phyloP scores from a whole-genome alignment of 2,888 invertebrate species.

The Scaptomyza tumidula region DNA sequence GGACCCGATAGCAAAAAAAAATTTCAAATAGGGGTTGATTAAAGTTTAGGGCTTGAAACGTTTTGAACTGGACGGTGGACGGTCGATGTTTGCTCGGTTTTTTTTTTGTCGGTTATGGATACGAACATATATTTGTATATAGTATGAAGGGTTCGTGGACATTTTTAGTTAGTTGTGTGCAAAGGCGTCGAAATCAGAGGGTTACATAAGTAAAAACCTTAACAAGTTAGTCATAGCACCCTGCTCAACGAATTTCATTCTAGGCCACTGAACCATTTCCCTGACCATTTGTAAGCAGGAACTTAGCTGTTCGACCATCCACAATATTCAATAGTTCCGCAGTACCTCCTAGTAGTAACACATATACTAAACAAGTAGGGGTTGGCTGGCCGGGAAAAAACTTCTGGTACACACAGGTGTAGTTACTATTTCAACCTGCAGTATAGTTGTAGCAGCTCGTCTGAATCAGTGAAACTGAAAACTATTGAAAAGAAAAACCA shows the following conservation, averaged over 20 bases:
- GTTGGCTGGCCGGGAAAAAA: conserved; percentile 20
- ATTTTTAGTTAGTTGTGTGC: background rate
- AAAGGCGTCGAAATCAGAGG: conserved; percentile 26
- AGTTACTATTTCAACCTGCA: conserved; percentile 22
- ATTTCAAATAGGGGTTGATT: conserved; percentile 47
- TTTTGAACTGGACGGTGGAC: conserved; percentile 41
- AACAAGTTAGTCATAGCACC: background rate
- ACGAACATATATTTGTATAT: conserved; percentile 9
- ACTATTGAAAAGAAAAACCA: background rate
- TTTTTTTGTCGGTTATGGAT: conserved; percentile 19
- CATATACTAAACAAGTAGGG: conserved; percentile 28
- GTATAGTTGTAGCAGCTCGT: conserved; percentile 29
- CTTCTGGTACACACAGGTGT: conserved; percentile 35
- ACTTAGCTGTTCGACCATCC: conserved; percentile 9
- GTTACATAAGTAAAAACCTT: background rate
- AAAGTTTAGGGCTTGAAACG: conserved; percentile 8
- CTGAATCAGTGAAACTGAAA: conserved; percentile 21
- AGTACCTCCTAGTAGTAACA: conserved; percentile 11
- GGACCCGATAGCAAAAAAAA: background rate
- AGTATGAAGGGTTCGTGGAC: conserved; percentile 2
- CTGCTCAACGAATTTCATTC: background rate
- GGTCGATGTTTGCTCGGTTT: conserved; percentile 48
- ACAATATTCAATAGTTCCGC: conserved; percentile 1
- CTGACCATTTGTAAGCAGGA: conserved; percentile 19
- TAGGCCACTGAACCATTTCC: conserved; percentile 30